Conservation (phyloP, 2,888 invertebrate species). For the Xanthia icteritia region DNA sequence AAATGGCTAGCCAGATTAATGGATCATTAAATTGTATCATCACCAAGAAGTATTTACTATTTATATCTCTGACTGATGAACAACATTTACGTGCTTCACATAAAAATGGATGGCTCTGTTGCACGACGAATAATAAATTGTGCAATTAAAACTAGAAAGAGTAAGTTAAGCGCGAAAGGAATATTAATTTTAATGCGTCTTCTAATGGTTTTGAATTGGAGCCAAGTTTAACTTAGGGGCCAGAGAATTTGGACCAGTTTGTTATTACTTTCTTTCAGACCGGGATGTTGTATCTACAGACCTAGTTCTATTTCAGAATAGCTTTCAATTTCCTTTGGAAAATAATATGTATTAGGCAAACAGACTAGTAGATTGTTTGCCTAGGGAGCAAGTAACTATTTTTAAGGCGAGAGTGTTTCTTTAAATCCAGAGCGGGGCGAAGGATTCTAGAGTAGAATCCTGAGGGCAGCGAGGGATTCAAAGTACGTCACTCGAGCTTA, state of each 20-base stretch:
- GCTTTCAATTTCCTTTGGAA: too few species aligned
- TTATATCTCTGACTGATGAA: constrained; percentile 26
- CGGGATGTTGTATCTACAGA: background rate
- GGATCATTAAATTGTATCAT: too few species aligned
- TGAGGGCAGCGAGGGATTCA: too few species aligned
- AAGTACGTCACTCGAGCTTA: too few species aligned
- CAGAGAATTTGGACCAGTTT: constrained; percentile 4
- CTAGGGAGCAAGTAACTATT: too few species aligned
- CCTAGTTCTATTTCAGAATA: too few species aligned
- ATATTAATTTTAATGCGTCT: constrained; percentile 58
- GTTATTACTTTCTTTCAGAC: background rate
- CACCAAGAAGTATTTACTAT: constrained; percentile 26
- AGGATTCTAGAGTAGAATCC: too few species aligned
- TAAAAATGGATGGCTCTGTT: constrained; percentile 28
- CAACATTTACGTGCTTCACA: constrained; percentile 42
- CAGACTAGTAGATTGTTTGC: too few species aligned
- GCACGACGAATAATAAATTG: constrained; percentile 28
- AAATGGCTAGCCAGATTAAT: too few species aligned
- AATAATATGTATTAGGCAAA: too few species aligned
- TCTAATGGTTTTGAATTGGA: constrained; percentile 46
- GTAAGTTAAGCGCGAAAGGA: constrained; percentile 37
- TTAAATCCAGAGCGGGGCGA: too few species aligned
- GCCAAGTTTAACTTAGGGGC: constrained; percentile 30
- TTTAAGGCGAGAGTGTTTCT: too few species aligned
- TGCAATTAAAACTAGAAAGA: constrained; percentile 52